Evolutionary conservation across 2,113 vertebrate genomes (phyloP), one percentile per base, ranked within the genome.

Genomic region (Brachypteracias leptosomus): DNA sequence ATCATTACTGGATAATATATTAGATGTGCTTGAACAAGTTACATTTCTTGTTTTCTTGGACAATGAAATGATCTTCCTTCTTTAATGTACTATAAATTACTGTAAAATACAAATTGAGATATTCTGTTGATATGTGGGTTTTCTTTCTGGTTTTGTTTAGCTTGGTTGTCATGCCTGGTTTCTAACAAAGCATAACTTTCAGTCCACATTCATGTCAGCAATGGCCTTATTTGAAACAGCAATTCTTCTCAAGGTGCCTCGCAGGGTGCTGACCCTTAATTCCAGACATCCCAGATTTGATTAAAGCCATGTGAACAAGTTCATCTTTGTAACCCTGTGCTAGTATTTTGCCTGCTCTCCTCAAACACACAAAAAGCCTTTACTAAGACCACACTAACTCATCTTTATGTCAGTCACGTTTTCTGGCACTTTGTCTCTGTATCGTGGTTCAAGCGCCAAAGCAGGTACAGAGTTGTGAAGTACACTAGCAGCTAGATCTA

Each of bases 301-400:
- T 96, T 91, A 96, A 96, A 97, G 86, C 96, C 97, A 97, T 82
- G 88, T 95, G 96, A 97, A 79, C 61, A 52, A 80, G 91, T 88
- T 89, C 89, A 81, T 89, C 66, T 66, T 62, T 83, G 72, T 76
- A 92, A 93, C 85, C 65, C 76, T n/a, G 35, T 75, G 63, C 78
- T 91, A 47, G 66, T 19, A 16, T 13, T 75, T 79, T 2, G 54
- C 44, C 76, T 80, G 63, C 72, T 93, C 44, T 67, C 65, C 70
- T 79, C 66, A 33, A 61, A 62, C 52, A 75, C 47, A 78, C 66
- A 88, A 84, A 91, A 93, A 87, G 10, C 6, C 63, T 94, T 71
- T 13, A 42, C 49, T 73, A 42, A 91, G 66, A 22, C 52, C 40
- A n/a, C 10, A 29, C 21, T 67, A 80, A 93, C 55, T 79, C 61